phyloP scores from a whole-genome alignment of 2,888 invertebrate genomes.

The Eumerus sabulonum region DNA sequence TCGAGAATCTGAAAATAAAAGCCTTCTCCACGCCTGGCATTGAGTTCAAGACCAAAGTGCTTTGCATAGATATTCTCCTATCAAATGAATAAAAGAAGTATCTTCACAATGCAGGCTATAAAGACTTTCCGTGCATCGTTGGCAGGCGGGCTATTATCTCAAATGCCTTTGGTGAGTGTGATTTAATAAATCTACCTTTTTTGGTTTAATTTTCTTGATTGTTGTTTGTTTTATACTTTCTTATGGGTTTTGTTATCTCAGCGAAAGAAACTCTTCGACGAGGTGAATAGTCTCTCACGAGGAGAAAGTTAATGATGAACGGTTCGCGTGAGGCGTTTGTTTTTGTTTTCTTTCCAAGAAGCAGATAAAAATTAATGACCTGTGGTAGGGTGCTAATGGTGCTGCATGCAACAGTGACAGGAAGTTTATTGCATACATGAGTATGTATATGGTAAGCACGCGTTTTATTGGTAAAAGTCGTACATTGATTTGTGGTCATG shows the following conservation, averaged over 20 bases:
- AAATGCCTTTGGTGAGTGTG: not conserved
- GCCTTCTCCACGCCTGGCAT: slow-evolving; percentile 33
- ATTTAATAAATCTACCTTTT: slow-evolving; percentile 28
- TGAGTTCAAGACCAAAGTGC: slow-evolving; percentile 55
- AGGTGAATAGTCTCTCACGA: slow-evolving; percentile 12
- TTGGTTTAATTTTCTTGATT: not conserved
- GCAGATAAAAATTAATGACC: slow-evolving; percentile 50
- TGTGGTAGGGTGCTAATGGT: slow-evolving; percentile 37
- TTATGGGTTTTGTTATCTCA: not conserved
- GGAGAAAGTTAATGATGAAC: slow-evolving; percentile 48
- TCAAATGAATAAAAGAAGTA: slow-evolving; percentile 16
- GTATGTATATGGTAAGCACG: slow-evolving; percentile 6
- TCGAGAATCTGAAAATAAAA: slow-evolving; percentile 47
- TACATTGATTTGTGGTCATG: slow-evolving; percentile 7
- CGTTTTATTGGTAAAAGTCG: slow-evolving; percentile 35
- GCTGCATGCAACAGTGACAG: slow-evolving; percentile 30
- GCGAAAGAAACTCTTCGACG: slow-evolving; percentile 21
- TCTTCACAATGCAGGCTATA: too few relatives aligned
- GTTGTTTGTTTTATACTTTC: too few relatives aligned
- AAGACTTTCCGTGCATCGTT: slow-evolving; percentile 25
- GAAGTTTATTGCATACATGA: slow-evolving; percentile 24
- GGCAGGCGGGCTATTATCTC: slow-evolving; percentile 12
- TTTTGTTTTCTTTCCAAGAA: slow-evolving; percentile 13
- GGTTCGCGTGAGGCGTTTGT: slow-evolving; percentile 5
- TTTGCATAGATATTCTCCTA: not conserved